Percentiles rank a stretch among this genome's conserved stretches.
Conservation (phyloP, 2,113 vertebrate genomes). For the Percina caprodes region DNA sequence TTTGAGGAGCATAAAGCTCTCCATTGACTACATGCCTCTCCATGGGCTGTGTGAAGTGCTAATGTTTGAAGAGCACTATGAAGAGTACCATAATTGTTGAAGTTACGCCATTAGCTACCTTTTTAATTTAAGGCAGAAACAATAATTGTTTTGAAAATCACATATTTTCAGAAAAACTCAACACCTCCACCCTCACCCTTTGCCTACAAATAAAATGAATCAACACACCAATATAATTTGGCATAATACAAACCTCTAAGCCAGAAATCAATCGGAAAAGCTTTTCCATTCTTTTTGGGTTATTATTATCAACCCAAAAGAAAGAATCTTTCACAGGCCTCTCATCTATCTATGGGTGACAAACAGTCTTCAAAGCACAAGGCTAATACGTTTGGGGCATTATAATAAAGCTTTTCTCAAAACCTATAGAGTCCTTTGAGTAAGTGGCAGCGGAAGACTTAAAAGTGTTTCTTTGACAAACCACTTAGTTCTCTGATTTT, state of each 20-base stretch:
- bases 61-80: conserved; percentile 64
- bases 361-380: conserved; percentile 64
- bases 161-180: conserved; percentile 30
- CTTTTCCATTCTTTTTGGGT: conserved; percentile 31
- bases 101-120: conserved; percentile 56
- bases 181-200: conserved; percentile 1
- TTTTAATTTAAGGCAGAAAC: conserved; percentile 62
- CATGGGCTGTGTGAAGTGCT: conserved; percentile 60
- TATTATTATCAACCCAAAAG: conserved; percentile 62
- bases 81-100: conserved; percentile 54
- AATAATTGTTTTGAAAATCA: conserved; percentile 64
- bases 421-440: conserved; percentile 64
- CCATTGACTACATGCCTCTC: conserved; percentile 40
- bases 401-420: conserved; percentile 62
- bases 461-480: conserved; percentile 76
- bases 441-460: conserved; percentile 52
- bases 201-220: conserved; percentile 16
- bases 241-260: conserved; percentile 27
- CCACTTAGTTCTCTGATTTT: conserved; percentile 69
- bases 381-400: conserved; percentile 67
- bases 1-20: conserved; percentile 51
- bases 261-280: conserved; percentile 42
- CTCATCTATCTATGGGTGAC: conserved; percentile 68
- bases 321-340: conserved; percentile 49
- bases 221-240: conserved; percentile 22